Percentiles rank a stretch among this genome's conserved stretches.
Conservation (phyloP, 2,888 invertebrate genomes). For the Pollenia amentaria region DNA sequence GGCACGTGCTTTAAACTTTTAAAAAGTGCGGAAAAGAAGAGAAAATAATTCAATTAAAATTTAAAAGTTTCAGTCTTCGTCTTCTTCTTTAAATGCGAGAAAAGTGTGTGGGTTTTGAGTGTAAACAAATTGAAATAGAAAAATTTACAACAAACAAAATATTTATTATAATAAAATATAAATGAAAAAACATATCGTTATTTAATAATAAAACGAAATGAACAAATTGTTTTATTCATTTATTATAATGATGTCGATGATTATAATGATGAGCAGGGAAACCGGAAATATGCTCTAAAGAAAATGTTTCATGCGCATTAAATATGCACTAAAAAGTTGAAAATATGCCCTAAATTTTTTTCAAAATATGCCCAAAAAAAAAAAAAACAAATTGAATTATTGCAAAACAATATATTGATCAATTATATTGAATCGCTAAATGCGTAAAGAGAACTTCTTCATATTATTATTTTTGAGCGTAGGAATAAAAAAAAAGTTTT, state of each 20-base stretch:
- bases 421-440: too few species aligned
- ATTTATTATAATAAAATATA: neutral
- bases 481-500: too few species aligned
- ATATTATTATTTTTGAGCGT: too few species aligned
- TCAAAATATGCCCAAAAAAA: too few species aligned
- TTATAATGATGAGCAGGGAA: too few species aligned
- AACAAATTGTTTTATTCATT: slow-evolving; percentile 61
- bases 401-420: too few species aligned
- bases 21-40: slow-evolving; percentile 31
- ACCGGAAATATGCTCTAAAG: too few species aligned
- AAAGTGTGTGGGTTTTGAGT: slow-evolving; percentile 9
- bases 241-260: slow-evolving; percentile 39
- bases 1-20: slow-evolving; percentile 47
- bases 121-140: slow-evolving; percentile 31
- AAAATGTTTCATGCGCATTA: too few species aligned
- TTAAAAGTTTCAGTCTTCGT: slow-evolving; percentile 17
- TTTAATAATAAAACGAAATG: slow-evolving; percentile 51
- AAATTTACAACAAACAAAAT: slow-evolving; percentile 13
- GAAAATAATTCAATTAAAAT: slow-evolving; percentile 47
- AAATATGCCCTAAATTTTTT: too few species aligned
- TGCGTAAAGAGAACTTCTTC: too few species aligned
- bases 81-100: neutral
- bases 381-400: too few species aligned
- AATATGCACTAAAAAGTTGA: too few species aligned
- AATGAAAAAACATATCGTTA: slow-evolving; percentile 6